Base-by-base conservation (phyloP, 2,113 vertebrate genomes). In the Cathartes aura region DNA sequence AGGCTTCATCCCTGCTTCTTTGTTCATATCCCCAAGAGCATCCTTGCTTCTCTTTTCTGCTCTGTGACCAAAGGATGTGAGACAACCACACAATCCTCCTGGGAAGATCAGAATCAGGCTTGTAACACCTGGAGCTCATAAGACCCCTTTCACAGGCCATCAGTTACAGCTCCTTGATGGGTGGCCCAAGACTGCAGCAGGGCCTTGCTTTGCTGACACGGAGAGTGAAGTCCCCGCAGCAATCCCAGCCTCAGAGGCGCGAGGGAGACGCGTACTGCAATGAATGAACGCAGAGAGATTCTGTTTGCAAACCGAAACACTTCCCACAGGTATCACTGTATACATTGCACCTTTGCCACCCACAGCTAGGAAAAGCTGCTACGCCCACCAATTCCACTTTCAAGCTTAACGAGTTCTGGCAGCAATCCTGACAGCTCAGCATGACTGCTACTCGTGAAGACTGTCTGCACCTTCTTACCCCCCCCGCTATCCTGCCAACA, bases 201-300 rank as follows among this genome's bases (percentile, higher is more conserved):
- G 45, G 22, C 82, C 23, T 21, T 17, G 60, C 85, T 53, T 27
- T 82, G 66, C 24, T 8, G 11, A 43, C 15, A 17, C 0, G 1
- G n/a, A 18, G 14, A 22, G 26, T 1, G 1, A 48, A 43, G 21
- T 29, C 36, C 19, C 48, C 27, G 23, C 5, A 2, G 24, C 52
- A 63, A 26, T n/a, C 29, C 29, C 78, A 75, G 40, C 36, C 56
- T 32, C 7, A 1, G 30, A 7, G 15, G 43, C 0, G 0, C 0
- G 1, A 73, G 30, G 42, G 17, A 68, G 48, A 56, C 1, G 0
- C 0, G 0, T 11, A 30, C 5, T 6, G 17, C 43, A n/a, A 30
- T 13, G 23, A 84, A 55, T 3, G 23, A 89, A 87, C 0, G 1
- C 38, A 34, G 32, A 59, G 38, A 15, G 36, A 48, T 14, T 48